Conservation (phyloP, 2,888 invertebrate species). For the Caenorhabditis becei region DNA sequence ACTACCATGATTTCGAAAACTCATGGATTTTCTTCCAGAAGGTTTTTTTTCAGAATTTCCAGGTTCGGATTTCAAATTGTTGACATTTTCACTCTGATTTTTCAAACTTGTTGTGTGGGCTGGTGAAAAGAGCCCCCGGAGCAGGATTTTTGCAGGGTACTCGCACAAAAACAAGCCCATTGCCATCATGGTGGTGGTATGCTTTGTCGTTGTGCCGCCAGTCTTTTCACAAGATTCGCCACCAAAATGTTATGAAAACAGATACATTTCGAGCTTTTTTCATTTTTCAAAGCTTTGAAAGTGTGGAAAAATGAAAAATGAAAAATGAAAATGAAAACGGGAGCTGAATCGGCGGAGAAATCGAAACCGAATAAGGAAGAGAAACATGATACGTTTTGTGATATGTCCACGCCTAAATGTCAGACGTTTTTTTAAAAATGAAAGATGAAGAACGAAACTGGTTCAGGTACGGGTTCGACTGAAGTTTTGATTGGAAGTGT, state of each 20-base stretch:
- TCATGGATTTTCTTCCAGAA: neutral
- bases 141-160: slow-evolving; percentile 11
- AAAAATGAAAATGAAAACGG: too few species aligned
- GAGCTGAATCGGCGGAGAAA: too few species aligned
- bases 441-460: neutral
- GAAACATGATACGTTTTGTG: slow-evolving; percentile 47
- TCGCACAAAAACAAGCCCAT: slow-evolving; percentile 26
- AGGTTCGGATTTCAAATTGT: too few species aligned
- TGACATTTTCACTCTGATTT: neutral
- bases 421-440: neutral
- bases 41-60: slow-evolving; percentile 4
- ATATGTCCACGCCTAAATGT: slow-evolving; percentile 32
- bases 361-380: slow-evolving; percentile 31
- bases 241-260: slow-evolving; percentile 16
- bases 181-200: slow-evolving; percentile 5
- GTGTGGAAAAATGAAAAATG: neutral
- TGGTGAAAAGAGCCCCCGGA: slow-evolving; percentile 9
- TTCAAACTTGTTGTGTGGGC: slow-evolving; percentile 9
- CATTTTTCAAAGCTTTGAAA: slow-evolving; percentile 3
- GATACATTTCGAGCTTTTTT: slow-evolving; percentile 5
- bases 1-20: neutral
- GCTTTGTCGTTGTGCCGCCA: slow-evolving; percentile 7
- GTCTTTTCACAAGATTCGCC: slow-evolving; percentile 1
- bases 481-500: neutral
- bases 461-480: too few species aligned